Conservation (phyloP, 2,797 vertebrate species). For the Oryzias sinensis region DNA sequence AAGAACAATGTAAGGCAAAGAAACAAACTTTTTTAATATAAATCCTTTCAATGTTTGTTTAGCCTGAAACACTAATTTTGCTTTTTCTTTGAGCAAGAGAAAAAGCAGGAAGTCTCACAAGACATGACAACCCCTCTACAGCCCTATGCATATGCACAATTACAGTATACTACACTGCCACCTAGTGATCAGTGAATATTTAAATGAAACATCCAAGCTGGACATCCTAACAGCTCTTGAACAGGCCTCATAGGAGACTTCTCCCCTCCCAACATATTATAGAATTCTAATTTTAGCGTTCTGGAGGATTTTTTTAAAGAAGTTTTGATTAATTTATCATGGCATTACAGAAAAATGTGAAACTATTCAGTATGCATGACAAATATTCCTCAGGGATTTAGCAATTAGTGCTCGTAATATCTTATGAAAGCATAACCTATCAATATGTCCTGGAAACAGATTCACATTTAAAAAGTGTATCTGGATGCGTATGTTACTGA, state of each 20-base stretch:
- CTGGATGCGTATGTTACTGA: constrained; percentile 19
- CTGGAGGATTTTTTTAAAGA: constrained; percentile 1
- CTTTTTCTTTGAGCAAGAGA: background rate
- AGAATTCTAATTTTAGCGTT: background rate
- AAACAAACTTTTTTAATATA: too few relatives aligned
- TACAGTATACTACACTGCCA: constrained; percentile 84
- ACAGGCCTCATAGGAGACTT: background rate
- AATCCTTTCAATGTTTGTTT: background rate
- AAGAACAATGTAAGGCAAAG: background rate
- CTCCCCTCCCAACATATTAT: background rate
- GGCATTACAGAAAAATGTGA: constrained; percentile 1
- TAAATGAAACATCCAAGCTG: constrained; percentile 12
- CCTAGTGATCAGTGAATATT: constrained; percentile 79
- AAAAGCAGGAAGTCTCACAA: constrained; percentile 23
- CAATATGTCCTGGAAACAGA: constrained; percentile 39
- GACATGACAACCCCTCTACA: constrained; percentile 21
- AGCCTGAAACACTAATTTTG: too few relatives aligned
- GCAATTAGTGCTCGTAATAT: constrained; percentile 48
- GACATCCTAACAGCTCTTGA: background rate
- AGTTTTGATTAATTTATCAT: background rate
- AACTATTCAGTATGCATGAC: constrained; percentile 14
- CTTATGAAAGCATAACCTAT: constrained; percentile 43
- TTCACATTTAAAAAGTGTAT: constrained; percentile 54
- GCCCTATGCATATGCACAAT: constrained; percentile 67
- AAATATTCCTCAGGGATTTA: constrained; percentile 24